These are phyloP conservation scores for Scaptomyza montana DNA, from an alignment of 1,140 invertebrate species.

Conservation along the genomic window DNA sequence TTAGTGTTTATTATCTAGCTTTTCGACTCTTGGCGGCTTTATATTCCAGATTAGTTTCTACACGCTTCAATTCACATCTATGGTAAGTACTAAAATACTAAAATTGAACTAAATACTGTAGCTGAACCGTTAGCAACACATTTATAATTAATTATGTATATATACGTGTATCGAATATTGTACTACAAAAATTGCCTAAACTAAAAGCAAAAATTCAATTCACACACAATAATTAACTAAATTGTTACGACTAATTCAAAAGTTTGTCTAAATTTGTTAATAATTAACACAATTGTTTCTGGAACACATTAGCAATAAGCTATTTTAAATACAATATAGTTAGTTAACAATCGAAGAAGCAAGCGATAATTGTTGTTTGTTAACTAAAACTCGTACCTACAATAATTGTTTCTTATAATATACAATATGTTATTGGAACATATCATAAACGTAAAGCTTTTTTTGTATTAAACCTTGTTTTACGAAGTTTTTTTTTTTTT, in stretches of 20 bases:
- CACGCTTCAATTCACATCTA: conserved; percentile 11
- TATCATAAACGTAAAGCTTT: conserved; percentile 61
- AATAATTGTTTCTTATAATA: conserved; percentile 13
- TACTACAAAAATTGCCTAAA: conserved; percentile 51
- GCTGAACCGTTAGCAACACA: conserved; percentile 41
- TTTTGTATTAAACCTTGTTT: conserved; percentile 47
- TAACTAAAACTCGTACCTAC: too few species aligned
- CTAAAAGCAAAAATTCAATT: conserved; percentile 53
- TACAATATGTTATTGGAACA: conserved; percentile 25
- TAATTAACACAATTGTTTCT: conserved; percentile 63
- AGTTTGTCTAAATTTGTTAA: conserved; percentile 68
- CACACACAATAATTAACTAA: conserved; percentile 23
- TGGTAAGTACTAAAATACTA: conserved; percentile 13
- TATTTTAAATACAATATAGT: conserved; percentile 47
- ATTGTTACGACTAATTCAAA: conserved; percentile 44
- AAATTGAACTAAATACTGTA: conserved; percentile 56
- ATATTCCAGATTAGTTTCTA: conserved; percentile 14
- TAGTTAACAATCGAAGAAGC: conserved; percentile 33
- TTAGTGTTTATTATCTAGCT: conserved; percentile 16
- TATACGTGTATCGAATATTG: conserved; percentile 11
- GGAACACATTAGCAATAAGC: conserved; percentile 72
- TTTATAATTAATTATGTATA: conserved; percentile 23
- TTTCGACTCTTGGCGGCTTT: conserved; percentile 16
- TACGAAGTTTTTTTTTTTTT: neutral
- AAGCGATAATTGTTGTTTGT: neutral